phyloP scores from a whole-genome alignment of 1,140 invertebrate species.

The Dinoponera quadriceps region DNA sequence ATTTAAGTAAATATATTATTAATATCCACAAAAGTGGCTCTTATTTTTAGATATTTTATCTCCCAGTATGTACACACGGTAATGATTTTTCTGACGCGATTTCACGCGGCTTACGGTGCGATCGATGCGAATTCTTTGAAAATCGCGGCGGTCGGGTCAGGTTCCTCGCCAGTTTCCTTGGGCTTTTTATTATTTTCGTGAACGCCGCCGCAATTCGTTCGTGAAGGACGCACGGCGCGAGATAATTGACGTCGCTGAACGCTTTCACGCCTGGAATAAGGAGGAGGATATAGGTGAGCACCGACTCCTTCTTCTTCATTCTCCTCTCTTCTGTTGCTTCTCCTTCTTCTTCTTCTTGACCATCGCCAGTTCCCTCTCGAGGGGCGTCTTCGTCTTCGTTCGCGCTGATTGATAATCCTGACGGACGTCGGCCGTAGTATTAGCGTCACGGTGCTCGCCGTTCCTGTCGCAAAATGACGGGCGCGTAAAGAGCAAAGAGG shows the following conservation, averaged over 20 bases:
- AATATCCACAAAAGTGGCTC: too few relatives aligned
- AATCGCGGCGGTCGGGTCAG: constrained; percentile 36
- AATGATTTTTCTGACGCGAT: background rate
- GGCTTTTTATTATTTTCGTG: background rate
- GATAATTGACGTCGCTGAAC: constrained; percentile 53
- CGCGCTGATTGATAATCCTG: constrained; percentile 78
- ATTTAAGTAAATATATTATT: too few relatives aligned
- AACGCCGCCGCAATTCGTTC: background rate
- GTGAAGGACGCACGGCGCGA: background rate
- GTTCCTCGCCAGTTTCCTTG: constrained; percentile 14
- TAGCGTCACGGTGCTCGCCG: constrained; percentile 76
- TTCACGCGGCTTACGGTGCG: background rate
- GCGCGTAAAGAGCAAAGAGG: constrained; percentile 60
- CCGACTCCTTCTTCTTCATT: constrained; percentile 36
- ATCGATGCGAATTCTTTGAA: background rate
- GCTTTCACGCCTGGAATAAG: constrained; percentile 30
- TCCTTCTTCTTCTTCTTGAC: background rate
- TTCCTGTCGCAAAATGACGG: constrained; percentile 70
- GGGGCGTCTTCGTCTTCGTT: constrained; percentile 65
- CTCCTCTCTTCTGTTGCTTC: background rate
- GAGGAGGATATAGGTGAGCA: constrained; percentile 21
- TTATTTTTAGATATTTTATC: too few relatives aligned
- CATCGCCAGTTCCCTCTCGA: constrained; percentile 20
- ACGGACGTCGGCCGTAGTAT: constrained; percentile 80
- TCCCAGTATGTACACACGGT: background rate